Percentiles rank a stretch among this genome's conserved stretches.
Evolutionary conservation across 2,113 vertebrate genomes (phyloP).

Genomic region (Protobothrops mucrosquamatus): DNA sequence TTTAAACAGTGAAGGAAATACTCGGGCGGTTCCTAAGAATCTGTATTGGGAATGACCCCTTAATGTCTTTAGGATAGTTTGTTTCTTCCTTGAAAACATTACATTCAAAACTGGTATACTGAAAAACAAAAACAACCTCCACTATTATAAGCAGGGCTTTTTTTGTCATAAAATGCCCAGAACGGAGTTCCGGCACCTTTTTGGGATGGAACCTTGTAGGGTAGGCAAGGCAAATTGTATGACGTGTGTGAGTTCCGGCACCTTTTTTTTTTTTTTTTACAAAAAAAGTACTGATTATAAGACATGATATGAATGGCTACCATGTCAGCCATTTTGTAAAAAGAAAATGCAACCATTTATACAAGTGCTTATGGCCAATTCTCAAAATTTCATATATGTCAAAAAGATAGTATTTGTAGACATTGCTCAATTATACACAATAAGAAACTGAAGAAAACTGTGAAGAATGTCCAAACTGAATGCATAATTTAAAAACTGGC

Average conservation of each 20-base stretch:
- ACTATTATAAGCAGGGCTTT: neutral
- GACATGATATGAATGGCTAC: neutral
- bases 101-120: neutral
- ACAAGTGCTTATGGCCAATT: neutral
- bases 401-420: neutral
- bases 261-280: too few relatives aligned
- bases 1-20: neutral
- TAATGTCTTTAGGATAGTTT: neutral
- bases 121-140: neutral
- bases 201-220: too few relatives aligned
- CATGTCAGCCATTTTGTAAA: neutral
- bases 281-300: neutral
- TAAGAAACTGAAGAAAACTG: neutral
- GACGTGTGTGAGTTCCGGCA: too few relatives aligned
- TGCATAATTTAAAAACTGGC: neutral
- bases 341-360: neutral
- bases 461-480: neutral
- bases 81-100: neutral
- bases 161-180: too few relatives aligned
- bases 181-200: too few relatives aligned
- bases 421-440: neutral
- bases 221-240: too few relatives aligned
- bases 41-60: neutral
- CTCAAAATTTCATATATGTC: neutral
- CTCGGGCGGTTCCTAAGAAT: neutral